These are phyloP conservation scores for Parazoanthus darwini DNA, from an alignment of 92 coral and sea anemone species.

Conservation along the genomic window DNA sequence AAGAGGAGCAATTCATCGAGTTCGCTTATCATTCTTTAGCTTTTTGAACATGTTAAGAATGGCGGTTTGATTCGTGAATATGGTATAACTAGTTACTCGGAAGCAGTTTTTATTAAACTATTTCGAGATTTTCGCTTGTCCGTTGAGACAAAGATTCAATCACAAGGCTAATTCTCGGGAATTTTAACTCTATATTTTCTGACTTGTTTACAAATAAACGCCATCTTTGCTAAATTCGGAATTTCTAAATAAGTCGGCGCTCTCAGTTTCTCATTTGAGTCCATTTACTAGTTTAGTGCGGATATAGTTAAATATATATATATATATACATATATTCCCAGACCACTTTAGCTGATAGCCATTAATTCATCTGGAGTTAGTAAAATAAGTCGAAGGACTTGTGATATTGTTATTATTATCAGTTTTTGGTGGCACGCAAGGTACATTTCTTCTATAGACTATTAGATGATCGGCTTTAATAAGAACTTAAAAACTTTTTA, in stretches of 20 bases:
- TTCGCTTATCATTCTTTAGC: not conserved
- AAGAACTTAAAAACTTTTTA: slow-evolving; percentile 18
- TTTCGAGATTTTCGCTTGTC: slow-evolving; percentile 13
- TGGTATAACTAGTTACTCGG: not conserved
- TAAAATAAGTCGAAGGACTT: not conserved
- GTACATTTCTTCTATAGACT: not conserved
- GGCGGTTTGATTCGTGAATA: not conserved
- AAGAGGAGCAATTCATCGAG: not conserved
- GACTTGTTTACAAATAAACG: not conserved
- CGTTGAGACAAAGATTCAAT: not conserved
- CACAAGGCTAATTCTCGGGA: slow-evolving; percentile 7
- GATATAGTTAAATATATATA: not conserved
- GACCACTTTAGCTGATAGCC: not conserved
- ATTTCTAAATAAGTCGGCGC: not conserved
- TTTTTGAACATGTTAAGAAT: too few species aligned
- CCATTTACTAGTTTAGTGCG: not conserved
- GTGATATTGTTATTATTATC: not conserved
- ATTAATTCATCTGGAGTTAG: not conserved
- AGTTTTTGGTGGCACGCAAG: not conserved
- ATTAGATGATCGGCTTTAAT: not conserved
- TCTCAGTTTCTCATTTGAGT: not conserved
- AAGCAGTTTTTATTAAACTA: not conserved
- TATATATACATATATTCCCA: not conserved
- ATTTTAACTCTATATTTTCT: not conserved
- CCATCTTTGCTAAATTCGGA: not conserved